Evolutionary conservation across 2,888 invertebrate genomes (phyloP).

Genomic region (Rhagophthalmus giganteus): DNA sequence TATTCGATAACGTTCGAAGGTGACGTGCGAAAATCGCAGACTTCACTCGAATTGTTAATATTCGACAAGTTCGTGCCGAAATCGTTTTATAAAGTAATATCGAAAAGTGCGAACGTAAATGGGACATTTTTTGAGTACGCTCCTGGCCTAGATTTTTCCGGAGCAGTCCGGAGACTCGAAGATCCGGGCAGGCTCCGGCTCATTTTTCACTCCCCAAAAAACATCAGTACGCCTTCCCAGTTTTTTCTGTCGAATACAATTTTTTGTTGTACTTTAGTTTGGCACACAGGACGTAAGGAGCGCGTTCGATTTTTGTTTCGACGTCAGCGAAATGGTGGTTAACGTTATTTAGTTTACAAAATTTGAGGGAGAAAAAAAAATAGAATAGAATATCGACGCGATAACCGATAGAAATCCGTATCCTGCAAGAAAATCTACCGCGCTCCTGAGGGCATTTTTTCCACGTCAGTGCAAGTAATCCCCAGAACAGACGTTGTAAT

Average conservation of each 20-base stretch:
- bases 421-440: too few species aligned
- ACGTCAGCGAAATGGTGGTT: too few species aligned
- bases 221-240: constrained; percentile 49
- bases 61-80: too few species aligned
- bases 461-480: constrained; percentile 23
- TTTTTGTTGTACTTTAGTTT: constrained; percentile 31
- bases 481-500: constrained; percentile 31
- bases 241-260: constrained; percentile 45
- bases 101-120: not conserved
- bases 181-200: constrained; percentile 43
- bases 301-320: constrained; percentile 11
- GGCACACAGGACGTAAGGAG: constrained; percentile 22
- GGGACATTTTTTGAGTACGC: constrained; percentile 39
- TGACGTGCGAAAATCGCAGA: constrained; percentile 1
- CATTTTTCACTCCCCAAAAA: constrained; percentile 51
- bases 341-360: too few species aligned
- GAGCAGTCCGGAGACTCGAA: constrained; percentile 35
- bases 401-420: too few species aligned
- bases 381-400: too few species aligned
- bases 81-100: too few species aligned
- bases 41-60: too few species aligned
- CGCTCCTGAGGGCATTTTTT: constrained; percentile 16
- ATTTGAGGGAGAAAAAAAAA: too few species aligned
- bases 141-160: constrained; percentile 43
- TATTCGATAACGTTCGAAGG: not conserved